phyloP scores from a whole-genome alignment of 2,888 invertebrate genomes.

The Rotaria magnacalcarata region DNA sequence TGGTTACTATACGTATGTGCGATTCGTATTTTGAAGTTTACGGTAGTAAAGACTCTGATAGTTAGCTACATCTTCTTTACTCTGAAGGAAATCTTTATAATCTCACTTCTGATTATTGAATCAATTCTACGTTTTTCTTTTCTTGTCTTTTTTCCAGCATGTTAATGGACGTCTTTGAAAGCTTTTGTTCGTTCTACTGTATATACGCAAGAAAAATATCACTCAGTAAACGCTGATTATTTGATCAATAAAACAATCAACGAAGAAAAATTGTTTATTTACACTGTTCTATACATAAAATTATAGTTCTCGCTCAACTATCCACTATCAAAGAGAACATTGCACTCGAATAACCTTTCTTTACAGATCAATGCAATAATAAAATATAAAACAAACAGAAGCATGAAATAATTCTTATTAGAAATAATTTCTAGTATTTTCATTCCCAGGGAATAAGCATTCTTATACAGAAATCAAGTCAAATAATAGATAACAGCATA shows the following conservation, averaged over 20 bases:
- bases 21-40: too few relatives aligned
- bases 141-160: background rate
- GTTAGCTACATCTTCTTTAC: too few relatives aligned
- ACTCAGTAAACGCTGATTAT: background rate
- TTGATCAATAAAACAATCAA: background rate
- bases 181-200: background rate
- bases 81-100: too few relatives aligned
- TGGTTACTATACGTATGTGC: too few relatives aligned
- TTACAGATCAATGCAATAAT: too few relatives aligned
- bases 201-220: background rate
- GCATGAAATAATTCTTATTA: too few relatives aligned
- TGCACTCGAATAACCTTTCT: background rate
- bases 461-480: background rate
- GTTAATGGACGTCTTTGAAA: background rate
- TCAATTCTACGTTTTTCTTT: too few relatives aligned
- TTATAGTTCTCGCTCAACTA: too few relatives aligned
- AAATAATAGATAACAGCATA: background rate
- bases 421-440: background rate
- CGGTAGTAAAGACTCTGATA: too few relatives aligned
- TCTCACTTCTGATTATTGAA: too few relatives aligned
- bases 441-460: background rate
- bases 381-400: too few relatives aligned
- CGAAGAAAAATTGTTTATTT: background rate
- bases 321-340: background rate
- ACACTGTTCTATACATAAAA: background rate